Evolutionary conservation across 2,797 vertebrate genomes (phyloP).

Genomic region (Syngnathus rostellatus): DNA sequence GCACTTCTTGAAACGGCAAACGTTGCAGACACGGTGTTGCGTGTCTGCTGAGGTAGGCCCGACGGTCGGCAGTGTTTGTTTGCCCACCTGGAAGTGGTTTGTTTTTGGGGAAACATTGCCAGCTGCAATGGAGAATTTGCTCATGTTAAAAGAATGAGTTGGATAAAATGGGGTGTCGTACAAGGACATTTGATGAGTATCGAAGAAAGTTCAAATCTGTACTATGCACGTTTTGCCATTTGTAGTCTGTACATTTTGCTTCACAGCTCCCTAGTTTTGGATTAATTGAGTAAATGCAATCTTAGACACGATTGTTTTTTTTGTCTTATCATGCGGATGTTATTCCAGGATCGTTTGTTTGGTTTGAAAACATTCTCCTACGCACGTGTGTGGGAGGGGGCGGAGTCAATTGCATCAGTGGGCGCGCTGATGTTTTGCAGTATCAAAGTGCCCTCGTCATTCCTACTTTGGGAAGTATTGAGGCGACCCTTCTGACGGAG

Average conservation of each 20-base stretch:
- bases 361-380: conserved; percentile 5
- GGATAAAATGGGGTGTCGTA: neutral
- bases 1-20: conserved; percentile 33
- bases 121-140: conserved; percentile 20
- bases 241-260: neutral
- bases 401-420: neutral
- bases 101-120: conserved; percentile 43
- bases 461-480: neutral
- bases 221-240: neutral
- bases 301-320: conserved; percentile 6
- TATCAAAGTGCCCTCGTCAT: neutral
- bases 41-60: conserved; percentile 6
- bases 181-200: neutral
- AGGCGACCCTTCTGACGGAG: neutral
- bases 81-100: conserved; percentile 67
- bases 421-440: neutral
- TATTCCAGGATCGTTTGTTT: neutral
- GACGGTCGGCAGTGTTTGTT: conserved; percentile 53
- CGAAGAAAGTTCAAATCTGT: neutral
- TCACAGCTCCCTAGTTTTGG: neutral
- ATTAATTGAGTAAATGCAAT: neutral
- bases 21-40: conserved; percentile 8
- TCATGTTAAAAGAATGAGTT: conserved; percentile 18
- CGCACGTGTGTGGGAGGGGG: neutral
- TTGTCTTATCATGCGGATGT: neutral